Conservation (phyloP, 2,797 vertebrate genomes). For the Rallus crepitans region DNA sequence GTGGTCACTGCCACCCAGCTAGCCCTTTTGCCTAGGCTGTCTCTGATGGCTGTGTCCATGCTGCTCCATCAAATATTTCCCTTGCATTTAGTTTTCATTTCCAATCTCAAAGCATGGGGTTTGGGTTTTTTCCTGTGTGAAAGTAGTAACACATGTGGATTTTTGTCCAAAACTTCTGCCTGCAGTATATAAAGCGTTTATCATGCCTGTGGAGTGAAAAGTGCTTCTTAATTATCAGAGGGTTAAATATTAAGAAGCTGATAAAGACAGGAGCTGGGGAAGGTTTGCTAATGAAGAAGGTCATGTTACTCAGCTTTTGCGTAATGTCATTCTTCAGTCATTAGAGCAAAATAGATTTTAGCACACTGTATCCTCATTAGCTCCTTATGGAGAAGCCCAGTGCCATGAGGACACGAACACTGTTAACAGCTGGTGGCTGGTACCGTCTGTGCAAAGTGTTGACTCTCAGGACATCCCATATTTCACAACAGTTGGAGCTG, state of each 20-base stretch:
- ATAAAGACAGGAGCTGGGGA: not conserved
- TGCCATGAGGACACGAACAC: not conserved
- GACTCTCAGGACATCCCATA: not conserved
- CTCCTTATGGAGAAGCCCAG: not conserved
- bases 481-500: not conserved
- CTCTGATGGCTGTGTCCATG: not conserved
- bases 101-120: not conserved
- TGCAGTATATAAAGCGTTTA: not conserved
- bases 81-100: not conserved
- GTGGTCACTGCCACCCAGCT: not conserved
- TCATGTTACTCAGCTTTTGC: not conserved
- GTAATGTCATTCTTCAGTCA: not conserved
- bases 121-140: not conserved
- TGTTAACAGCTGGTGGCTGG: not conserved
- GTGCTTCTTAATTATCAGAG: not conserved
- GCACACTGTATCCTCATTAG: not conserved
- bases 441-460: not conserved
- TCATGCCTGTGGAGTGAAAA: accelerated
- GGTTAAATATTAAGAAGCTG: not conserved
- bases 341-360: not conserved
- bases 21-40: not conserved
- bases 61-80: not conserved
- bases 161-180: not conserved
- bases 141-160: not conserved
- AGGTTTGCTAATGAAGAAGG: not conserved